Conservation (phyloP, 2,888 invertebrate species). For the Erpobdella octoculata region DNA sequence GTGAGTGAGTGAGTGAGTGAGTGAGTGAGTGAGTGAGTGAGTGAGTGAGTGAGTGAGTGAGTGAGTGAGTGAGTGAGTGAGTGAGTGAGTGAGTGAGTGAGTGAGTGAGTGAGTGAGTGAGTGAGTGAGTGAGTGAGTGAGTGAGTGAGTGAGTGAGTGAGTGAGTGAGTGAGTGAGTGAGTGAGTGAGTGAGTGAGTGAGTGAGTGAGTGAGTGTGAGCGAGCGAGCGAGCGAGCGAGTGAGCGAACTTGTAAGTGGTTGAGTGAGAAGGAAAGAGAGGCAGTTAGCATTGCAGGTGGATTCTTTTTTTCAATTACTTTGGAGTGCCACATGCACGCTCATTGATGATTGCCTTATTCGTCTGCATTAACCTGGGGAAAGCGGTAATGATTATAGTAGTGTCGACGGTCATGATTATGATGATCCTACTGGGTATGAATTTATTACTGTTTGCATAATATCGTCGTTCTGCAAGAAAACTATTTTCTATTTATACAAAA, state of each 20-base stretch:
- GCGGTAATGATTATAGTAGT: no score
- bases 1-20: slow-evolving; percentile 19
- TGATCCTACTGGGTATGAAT: no score
- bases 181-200: slow-evolving; percentile 13
- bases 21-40: slow-evolving; percentile 17
- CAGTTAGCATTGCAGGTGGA: no score
- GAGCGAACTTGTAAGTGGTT: slow-evolving; percentile 48
- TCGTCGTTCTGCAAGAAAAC: no score
- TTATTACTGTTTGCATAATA: no score
- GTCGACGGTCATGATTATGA: no score
- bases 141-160: slow-evolving; percentile 12
- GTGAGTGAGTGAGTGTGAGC: slow-evolving; percentile 5
- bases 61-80: slow-evolving; percentile 13
- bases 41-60: slow-evolving; percentile 19
- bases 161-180: slow-evolving; percentile 20
- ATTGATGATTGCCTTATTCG: no score
- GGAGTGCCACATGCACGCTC: no score
- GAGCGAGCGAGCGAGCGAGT: neutral
- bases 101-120: slow-evolving; percentile 3
- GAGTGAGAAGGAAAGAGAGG: slow-evolving; percentile 44
- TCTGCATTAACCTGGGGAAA: no score
- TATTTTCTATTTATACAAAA: no score
- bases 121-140: slow-evolving; percentile 22
- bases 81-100: slow-evolving; percentile 2
- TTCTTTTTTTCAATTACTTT: no score